Evolutionary conservation across 2,888 invertebrate species (phyloP).

Genomic region (Trissoscelio sp.): DNA sequence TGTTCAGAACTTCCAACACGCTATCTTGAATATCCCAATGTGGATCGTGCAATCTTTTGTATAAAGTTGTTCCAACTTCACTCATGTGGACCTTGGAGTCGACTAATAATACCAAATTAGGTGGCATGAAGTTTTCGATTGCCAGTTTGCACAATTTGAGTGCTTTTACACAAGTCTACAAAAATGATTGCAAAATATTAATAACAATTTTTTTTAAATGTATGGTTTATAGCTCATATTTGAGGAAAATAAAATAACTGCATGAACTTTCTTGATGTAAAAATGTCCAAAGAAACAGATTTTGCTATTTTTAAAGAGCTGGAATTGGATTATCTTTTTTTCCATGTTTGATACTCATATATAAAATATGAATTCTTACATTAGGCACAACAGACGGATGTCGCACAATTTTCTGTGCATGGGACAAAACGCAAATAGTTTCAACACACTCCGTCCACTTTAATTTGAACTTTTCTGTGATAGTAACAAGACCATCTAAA

Average conservation of each 20-base stretch:
- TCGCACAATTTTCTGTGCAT: slow-evolving; percentile 85
- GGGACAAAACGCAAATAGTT: slow-evolving; percentile 87
- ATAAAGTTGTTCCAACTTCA: slow-evolving; percentile 88
- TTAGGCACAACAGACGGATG: slow-evolving; percentile 84
- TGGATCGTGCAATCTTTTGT: slow-evolving; percentile 88
- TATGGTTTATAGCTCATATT: too few species aligned
- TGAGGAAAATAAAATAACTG: too few species aligned
- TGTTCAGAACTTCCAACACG: slow-evolving; percentile 89
- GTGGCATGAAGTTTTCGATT: slow-evolving; percentile 90
- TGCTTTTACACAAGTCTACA: slow-evolving; percentile 88
- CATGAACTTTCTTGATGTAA: too few species aligned
- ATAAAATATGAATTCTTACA: slow-evolving; percentile 81
- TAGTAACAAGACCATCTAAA: slow-evolving; percentile 86
- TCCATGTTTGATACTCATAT: too few species aligned
- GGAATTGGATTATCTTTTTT: too few species aligned
- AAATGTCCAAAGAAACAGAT: too few species aligned
- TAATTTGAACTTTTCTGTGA: slow-evolving; percentile 89
- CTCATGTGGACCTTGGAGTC: slow-evolving; percentile 87
- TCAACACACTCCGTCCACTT: slow-evolving; percentile 92
- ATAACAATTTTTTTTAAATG: too few species aligned
- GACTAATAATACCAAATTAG: slow-evolving; percentile 89
- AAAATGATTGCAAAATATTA: neutral
- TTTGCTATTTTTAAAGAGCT: too few species aligned
- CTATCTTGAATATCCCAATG: slow-evolving; percentile 93
- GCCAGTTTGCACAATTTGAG: slow-evolving; percentile 88